phyloP scores from a whole-genome alignment of 2,797 vertebrate species.

The Remorina albescens region DNA sequence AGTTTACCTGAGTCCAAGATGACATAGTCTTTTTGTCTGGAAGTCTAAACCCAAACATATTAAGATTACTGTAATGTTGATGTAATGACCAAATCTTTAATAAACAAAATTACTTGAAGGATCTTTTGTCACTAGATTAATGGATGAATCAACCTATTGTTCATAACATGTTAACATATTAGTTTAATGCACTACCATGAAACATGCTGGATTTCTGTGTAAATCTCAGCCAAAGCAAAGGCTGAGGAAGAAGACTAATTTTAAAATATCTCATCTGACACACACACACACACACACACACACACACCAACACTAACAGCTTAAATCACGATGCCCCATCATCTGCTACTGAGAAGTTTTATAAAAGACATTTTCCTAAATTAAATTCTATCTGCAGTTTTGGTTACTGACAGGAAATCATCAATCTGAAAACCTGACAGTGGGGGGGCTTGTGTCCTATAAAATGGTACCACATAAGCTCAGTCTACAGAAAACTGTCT shows the following conservation, averaged over 20 bases:
- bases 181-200: background rate
- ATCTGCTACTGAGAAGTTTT: constrained; percentile 17
- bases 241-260: no score
- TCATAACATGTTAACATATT: background rate
- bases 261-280: no score
- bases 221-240: background rate
- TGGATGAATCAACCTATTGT: background rate
- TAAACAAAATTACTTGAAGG: no score
- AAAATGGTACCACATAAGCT: constrained; percentile 19
- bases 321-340: constrained; percentile 13
- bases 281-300: background rate
- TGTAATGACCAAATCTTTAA: background rate
- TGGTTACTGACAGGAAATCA: constrained; percentile 45
- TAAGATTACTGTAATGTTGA: background rate
- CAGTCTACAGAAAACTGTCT: constrained; percentile 5
- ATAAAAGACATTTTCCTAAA: constrained; percentile 47
- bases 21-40: background rate
- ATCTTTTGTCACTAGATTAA: background rate
- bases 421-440: constrained; percentile 51
- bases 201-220: background rate
- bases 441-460: constrained; percentile 16
- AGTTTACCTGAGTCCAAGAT: background rate
- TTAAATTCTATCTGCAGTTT: constrained; percentile 47
- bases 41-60: background rate
- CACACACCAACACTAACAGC: background rate